Evolutionary conservation across 1,140 invertebrate species (phyloP), one percentile per base, ranked within the genome.

Genomic region (Drosophila lini): DNA sequence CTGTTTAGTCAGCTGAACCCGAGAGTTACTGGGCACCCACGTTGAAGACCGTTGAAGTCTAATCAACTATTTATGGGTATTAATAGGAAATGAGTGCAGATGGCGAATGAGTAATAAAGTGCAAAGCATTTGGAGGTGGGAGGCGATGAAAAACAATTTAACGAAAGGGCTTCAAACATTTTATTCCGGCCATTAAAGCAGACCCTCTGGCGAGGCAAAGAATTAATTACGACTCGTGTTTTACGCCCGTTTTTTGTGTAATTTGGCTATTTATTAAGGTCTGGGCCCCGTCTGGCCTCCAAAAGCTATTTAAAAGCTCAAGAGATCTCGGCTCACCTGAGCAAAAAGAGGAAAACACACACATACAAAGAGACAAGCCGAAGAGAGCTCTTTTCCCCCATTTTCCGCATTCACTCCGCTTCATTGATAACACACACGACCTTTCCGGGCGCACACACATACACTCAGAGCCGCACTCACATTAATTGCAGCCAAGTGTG

Each of bases 31-130:
- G 19, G 44, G 8, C 11, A 16, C 52, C 52, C 15, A 10, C 11
- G 1, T 38, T 58, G 56, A 58, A 62, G 4, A 28, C 56, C 65
- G 77, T 31, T 38, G 48, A 70, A 42, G 28, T 55, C 45, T 48
- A 77, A 81, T 77, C 65, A 81, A 77, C 78, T 81, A 81, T 81
- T 81, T 81, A 81, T 81, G 41, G 44, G 7, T 15, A 76, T 74
- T 74, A 58, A 67, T 67, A 31, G 62, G 45, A 77, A 70, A 79
- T 65, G 48, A 78, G 61, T 41, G 25, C 36, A 28, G 44, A 32
- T 19, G 44, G 25, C 3, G 22, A 40, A 40, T 31, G 38, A 53
- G 45, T 28, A 52, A 52, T 36, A 19, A 48, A 47, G 41, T 38
- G 13, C 31, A 57, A 48, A 41, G 36, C 36, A 41, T n/a, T 48